Evolutionary conservation across 2,797 vertebrate genomes (phyloP).

Genomic region (Thalassophryne amazonica): DNA sequence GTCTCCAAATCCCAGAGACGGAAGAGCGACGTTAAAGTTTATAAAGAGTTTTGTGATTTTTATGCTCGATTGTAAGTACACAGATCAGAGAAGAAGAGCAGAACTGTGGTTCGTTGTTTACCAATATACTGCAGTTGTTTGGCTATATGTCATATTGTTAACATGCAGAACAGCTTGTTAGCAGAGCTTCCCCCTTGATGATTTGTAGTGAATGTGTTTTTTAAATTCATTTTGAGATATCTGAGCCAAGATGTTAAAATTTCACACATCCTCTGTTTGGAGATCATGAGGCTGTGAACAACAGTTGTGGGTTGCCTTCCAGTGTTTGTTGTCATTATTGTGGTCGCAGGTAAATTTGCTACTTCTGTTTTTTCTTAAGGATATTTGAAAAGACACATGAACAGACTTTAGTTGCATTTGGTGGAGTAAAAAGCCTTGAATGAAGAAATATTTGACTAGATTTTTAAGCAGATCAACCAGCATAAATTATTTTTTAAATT

Average conservation of each 20-base stretch:
- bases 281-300: neutral
- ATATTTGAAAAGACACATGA: no score
- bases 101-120: neutral
- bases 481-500: no score
- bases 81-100: neutral
- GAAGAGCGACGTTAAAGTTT: conserved; percentile 93
- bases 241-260: neutral
- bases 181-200: neutral
- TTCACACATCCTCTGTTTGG: neutral
- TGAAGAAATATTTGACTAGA: no score
- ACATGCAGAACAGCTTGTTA: neutral
- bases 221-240: neutral
- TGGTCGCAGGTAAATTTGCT: no score
- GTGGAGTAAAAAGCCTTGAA: no score
- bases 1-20: conserved; percentile 90
- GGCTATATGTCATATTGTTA: neutral
- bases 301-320: neutral
- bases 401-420: no score
- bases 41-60: conserved; percentile 99
- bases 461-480: no score
- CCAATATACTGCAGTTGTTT: neutral
- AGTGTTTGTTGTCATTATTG: neutral
- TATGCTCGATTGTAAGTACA: conserved; percentile 96
- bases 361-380: no score
- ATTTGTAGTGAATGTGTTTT: neutral